phyloP scores from a whole-genome alignment of 2,797 vertebrate genomes.

The Picus viridis region DNA sequence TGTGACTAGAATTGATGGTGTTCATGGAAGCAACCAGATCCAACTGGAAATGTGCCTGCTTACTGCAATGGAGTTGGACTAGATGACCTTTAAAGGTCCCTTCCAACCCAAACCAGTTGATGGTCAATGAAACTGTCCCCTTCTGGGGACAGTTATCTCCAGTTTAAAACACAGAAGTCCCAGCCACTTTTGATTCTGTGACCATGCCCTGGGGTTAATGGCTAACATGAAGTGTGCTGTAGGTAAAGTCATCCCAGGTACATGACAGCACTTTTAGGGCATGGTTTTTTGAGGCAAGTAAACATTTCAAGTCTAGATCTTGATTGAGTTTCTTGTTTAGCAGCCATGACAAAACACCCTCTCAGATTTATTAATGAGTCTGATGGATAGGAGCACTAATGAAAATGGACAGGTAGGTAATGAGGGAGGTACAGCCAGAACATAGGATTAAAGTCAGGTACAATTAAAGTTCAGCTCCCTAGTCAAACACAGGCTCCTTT shows the following conservation, averaged over 20 bases:
- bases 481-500: slow-evolving; percentile 52
- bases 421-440: slow-evolving; percentile 57
- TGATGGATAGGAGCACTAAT: slow-evolving; percentile 56
- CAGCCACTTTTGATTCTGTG: slow-evolving; percentile 13
- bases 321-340: slow-evolving; percentile 7
- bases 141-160: not conserved
- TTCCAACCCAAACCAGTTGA: too few species aligned
- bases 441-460: slow-evolving; percentile 56
- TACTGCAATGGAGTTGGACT: too few species aligned
- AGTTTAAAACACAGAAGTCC: not conserved
- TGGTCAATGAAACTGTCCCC: not conserved
- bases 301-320: slow-evolving; percentile 17
- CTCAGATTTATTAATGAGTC: slow-evolving; percentile 58
- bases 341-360: slow-evolving; percentile 20
- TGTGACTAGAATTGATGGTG: too few species aligned
- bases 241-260: slow-evolving; percentile 16
- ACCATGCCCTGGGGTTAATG: slow-evolving; percentile 32
- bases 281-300: not conserved
- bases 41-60: too few species aligned
- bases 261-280: slow-evolving; percentile 22
- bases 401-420: slow-evolving; percentile 60
- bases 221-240: slow-evolving; percentile 2
- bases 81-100: too few species aligned
- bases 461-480: slow-evolving; percentile 67
- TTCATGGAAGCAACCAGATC: too few species aligned